These are phyloP conservation scores for Dryoscopus gambensis DNA, from an alignment of 2,113 vertebrate genomes.

Conservation along the genomic window DNA sequence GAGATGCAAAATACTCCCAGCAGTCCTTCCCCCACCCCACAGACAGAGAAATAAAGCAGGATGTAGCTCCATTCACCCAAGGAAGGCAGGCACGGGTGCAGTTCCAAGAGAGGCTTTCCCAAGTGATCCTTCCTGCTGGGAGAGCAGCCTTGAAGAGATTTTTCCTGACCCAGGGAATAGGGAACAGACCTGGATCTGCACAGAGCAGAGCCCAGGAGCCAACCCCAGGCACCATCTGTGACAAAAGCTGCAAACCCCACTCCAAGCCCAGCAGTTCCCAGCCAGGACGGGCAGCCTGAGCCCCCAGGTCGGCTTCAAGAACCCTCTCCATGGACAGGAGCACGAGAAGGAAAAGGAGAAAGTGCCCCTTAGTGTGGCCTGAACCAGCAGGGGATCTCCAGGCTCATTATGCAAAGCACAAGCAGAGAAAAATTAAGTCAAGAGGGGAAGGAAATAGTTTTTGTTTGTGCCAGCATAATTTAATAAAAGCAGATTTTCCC, in stretches of 20 bases:
- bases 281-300: neutral
- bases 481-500: neutral
- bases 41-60: neutral
- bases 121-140: neutral
- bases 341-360: neutral
- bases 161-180: neutral
- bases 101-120: neutral
- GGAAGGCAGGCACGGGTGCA: neutral
- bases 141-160: neutral
- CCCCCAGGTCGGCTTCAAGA: neutral
- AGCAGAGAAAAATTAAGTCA: slow-evolving; percentile 7
- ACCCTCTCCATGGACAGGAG: neutral
- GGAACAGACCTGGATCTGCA: neutral
- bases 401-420: neutral
- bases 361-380: neutral
- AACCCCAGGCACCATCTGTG: neutral
- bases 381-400: neutral
- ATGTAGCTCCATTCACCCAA: neutral
- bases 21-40: neutral
- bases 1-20: neutral
- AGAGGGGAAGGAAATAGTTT: neutral
- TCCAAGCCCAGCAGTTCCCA: neutral
- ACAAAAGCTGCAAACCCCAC: neutral
- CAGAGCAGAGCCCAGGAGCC: neutral
- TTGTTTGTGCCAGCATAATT: slow-evolving; percentile 17